Evolutionary conservation across 2,888 invertebrate species (phyloP), one percentile per base, ranked within the genome.

Genomic region (Onthophagus sagittarius): DNA sequence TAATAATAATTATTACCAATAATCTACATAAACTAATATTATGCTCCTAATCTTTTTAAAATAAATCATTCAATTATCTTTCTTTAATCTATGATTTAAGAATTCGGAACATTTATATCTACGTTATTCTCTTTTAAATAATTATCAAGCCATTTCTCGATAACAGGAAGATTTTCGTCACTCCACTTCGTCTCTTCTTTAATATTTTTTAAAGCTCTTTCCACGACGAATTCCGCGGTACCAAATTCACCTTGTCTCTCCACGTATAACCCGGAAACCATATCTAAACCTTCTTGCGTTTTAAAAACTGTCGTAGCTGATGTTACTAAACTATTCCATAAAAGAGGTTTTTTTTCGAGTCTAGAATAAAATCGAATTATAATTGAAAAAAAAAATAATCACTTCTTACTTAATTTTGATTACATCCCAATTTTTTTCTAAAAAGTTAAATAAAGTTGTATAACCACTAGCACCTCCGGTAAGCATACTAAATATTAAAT

Each of bases 101-200:
- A 23, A 53, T 2, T 4, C 6, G 39, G 39, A 11, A 53, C 11
- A 53, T 53, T 53, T 23, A 65, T 11, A 6, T 74, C 74, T 14
- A 70, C 76, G 23, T 80, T 77, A 77, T 84, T 83, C 15, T 76
- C 77, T 74, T 80, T 79, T 71, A 90, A 81, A 82, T 89, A 90
- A 9, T 86, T 80, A 74, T 91, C 90, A 1, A 94, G 84, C 94
- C 94, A 94, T 7, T 87, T 85, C 75, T 92, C 91, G 63, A 94
- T 93, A 0, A 91, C 89, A 0, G 93, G 93, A 3, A 94, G 83
- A 81, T 93, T 94, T 71, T 91, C 90, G 71, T 91, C 89, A 53
- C 92, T 92, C 94, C 94, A 94, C 79, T 90, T 89, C 0, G 91
- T 90, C 81, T 93, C 93, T 79, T 92, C 92, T 77, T 91, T 88